phyloP scores from a whole-genome alignment of 2,797 vertebrate species.

The Siniperca undulata region DNA sequence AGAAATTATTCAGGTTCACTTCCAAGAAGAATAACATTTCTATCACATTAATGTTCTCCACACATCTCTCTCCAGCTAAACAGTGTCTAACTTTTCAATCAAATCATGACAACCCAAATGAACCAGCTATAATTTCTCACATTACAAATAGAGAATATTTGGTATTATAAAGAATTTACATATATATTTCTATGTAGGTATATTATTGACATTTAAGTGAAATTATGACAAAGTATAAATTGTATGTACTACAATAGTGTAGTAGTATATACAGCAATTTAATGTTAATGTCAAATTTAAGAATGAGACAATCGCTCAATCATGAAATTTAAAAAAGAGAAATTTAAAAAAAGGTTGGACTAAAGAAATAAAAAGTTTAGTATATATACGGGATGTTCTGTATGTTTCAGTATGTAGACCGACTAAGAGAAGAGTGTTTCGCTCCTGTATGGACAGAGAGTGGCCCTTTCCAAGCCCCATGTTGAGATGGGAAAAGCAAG shows the following conservation, averaged over 20 bases:
- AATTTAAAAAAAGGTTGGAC: conserved; percentile 72
- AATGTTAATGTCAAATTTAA: conserved; percentile 84
- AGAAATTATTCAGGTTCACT: conserved; percentile 73
- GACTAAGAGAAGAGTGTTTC: conserved; percentile 60
- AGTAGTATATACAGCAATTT: conserved; percentile 80
- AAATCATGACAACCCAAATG: conserved; percentile 79
- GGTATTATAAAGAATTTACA: conserved; percentile 88
- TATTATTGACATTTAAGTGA: conserved; percentile 88
- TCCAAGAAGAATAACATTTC: conserved; percentile 53
- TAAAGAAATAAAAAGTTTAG: conserved; percentile 72
- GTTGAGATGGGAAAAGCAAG: conserved; percentile 37
- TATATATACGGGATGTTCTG: conserved; percentile 79
- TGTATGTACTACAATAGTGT: conserved; percentile 78
- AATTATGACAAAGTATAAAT: conserved; percentile 86
- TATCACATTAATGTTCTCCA: conserved; percentile 61
- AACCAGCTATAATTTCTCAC: conserved; percentile 83
- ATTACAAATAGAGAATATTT: conserved; percentile 86
- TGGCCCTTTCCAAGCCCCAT: conserved; percentile 25
- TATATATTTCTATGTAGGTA: conserved; percentile 91
- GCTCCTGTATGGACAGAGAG: conserved; percentile 40
- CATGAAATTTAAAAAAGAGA: conserved; percentile 75
- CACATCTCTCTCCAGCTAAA: conserved; percentile 77
- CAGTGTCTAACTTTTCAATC: conserved; percentile 72
- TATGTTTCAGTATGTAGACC: conserved; percentile 75
- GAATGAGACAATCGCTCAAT: conserved; percentile 89